A percentile compares a stretch with the other conserved stretches of the same genome.
Conservation (phyloP, 2,888 invertebrate genomes). For the Lepas anatifera region DNA sequence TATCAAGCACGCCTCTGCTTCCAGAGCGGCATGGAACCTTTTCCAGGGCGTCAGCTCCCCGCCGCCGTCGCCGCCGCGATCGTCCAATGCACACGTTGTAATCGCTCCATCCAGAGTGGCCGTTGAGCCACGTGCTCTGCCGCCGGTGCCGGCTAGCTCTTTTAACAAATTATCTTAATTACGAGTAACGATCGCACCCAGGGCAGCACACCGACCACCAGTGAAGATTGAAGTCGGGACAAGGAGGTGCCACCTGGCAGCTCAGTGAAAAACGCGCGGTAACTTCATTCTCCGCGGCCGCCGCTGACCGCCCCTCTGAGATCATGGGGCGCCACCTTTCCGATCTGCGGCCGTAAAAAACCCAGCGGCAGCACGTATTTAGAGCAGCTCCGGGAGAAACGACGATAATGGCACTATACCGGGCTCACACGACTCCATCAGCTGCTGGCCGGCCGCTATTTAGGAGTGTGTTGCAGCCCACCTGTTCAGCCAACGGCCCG, state of each 20-base stretch:
- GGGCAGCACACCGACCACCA: not conserved
- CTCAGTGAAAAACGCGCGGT: not conserved
- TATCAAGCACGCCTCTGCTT: no score
- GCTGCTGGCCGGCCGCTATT: not conserved
- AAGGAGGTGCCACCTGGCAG: not conserved
- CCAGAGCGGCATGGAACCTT: no score
- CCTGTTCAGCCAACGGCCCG: not conserved
- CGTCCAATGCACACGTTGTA: no score
- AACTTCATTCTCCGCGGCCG: not conserved
- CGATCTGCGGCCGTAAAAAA: not conserved
- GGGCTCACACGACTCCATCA: not conserved
- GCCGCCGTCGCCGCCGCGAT: no score
- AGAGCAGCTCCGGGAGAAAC: not conserved
- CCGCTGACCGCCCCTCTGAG: not conserved
- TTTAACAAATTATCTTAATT: slow-evolving; percentile 6
- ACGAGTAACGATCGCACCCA: not conserved
- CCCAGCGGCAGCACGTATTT: not conserved
- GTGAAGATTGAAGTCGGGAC: not conserved
- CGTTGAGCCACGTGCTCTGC: not conserved
- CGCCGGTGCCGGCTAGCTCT: not conserved
- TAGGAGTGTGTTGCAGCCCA: not conserved
- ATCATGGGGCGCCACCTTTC: not conserved
- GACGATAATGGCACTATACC: not conserved
- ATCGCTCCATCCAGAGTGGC: not conserved
- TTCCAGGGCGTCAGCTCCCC: no score